Percentiles rank a stretch among this genome's conserved stretches.
phyloP scores from a whole-genome alignment of 2,888 invertebrate species.

The Andrena bucephala region DNA sequence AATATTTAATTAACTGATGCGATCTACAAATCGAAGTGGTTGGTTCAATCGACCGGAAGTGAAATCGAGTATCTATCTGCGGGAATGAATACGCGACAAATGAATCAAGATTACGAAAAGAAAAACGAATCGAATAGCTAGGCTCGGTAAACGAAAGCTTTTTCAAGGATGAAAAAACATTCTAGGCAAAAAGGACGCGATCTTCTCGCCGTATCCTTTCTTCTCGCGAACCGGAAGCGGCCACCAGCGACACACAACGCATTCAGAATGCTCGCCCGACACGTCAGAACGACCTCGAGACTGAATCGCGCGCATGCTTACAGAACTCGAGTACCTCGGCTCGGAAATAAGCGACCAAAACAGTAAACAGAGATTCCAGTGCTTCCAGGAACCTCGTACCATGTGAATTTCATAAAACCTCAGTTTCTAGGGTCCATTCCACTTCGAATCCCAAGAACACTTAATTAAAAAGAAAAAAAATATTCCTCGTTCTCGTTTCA shows the following conservation, averaged over 20 bases:
- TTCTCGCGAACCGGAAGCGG: conserved; percentile 56
- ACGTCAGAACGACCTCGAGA: conserved; percentile 58
- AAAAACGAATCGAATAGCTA: background rate
- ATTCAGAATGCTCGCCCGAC: conserved; percentile 55
- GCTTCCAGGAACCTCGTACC: background rate
- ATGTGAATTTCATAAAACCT: too few relatives aligned
- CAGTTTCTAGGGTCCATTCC: too few relatives aligned
- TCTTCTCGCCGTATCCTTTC: conserved; percentile 46
- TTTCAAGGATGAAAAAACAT: conserved; percentile 43
- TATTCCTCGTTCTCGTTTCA: background rate
- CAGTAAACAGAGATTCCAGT: conserved; percentile 27
- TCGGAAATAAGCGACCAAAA: conserved; percentile 11
- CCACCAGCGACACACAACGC: conserved; percentile 54
- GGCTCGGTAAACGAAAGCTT: conserved; percentile 25
- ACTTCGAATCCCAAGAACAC: too few relatives aligned
- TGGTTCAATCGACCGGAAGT: background rate
- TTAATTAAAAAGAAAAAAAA: background rate
- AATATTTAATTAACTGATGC: background rate
- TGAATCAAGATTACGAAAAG: background rate
- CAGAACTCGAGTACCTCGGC: conserved; percentile 22
- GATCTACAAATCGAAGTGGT: background rate
- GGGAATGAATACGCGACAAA: too few relatives aligned
- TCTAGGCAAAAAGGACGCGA: conserved; percentile 49
- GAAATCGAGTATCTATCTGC: background rate
- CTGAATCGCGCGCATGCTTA: conserved; percentile 28